Base-by-base conservation (phyloP, 2,888 invertebrate genomes). In the Matsumyia berberina region DNA sequence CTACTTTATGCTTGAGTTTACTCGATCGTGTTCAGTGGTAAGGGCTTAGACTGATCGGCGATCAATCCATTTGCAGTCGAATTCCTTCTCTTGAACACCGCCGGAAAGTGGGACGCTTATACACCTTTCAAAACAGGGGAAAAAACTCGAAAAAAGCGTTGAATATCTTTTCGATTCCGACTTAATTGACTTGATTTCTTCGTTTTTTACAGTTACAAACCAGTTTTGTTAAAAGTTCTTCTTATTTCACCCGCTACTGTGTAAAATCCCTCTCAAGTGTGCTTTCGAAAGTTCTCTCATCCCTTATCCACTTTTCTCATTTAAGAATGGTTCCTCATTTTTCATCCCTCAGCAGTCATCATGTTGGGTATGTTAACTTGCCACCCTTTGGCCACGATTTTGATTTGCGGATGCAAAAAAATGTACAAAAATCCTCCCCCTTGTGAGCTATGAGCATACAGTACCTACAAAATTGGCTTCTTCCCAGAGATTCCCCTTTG, bases 381-480 rank as follows among this genome's bases (percentile, higher is more conserved):
- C 58, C n/a, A 51, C 15, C 58, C 42, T 42, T 17, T 57, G 12
- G 8, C 29, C 29, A 11, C 5, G 12, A 46, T 12, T 70, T 51
- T 55, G 64, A 76, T 82, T 77, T 72, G 72, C 72, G 70, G 53
- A 35, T 60, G 44, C n/a, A 37, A 82, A 77, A 24, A 24, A 24
- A 24, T 3, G n/a, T n/a, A 24, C 1, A 24, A 24, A 72, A 64
- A 33, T 19, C 29, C 77, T 64, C 46, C 70, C 64, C 42, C 60
- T 46, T 49, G 8, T 49, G 39, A 15, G n/a, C 17, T 44, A 31
- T 17, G 15, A 55, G 51, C 29, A 60, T 24, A 6, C 17, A 17
- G 17, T 6, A 35, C 51, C 5, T 17, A 31, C 24, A 11, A 33
- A 55, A 53, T 44, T 55, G 46, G 64, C 64, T 74, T 49, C 53